phyloP scores from a whole-genome alignment of 2,888 invertebrate genomes.

The Cepaea hortensis region DNA sequence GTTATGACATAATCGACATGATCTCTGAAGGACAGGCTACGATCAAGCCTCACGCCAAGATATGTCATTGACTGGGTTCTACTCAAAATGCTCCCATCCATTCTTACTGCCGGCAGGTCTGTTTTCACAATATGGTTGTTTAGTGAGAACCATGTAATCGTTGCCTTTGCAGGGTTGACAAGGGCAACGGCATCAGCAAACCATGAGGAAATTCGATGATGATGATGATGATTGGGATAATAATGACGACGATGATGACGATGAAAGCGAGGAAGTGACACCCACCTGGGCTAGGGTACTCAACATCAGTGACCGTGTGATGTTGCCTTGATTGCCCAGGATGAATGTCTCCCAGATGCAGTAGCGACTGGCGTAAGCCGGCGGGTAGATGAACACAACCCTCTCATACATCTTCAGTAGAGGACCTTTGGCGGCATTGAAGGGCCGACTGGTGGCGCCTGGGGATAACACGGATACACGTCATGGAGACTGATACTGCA shows the following conservation, averaged over 20 bases:
- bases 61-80: too few relatives aligned
- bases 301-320: constrained; percentile 77
- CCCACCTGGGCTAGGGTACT: constrained; percentile 89
- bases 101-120: too few relatives aligned
- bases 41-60: too few relatives aligned
- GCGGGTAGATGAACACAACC: constrained; percentile 88
- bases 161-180: too few relatives aligned
- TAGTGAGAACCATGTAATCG: too few relatives aligned
- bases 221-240: not conserved
- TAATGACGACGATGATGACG: constrained; percentile 17
- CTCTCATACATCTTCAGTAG: constrained; percentile 91
- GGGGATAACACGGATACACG: constrained; percentile 71
- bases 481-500: too few relatives aligned
- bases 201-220: too few relatives aligned
- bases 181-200: too few relatives aligned
- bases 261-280: not conserved
- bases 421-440: constrained; percentile 92
- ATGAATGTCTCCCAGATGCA: constrained; percentile 76
- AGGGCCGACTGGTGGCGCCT: constrained; percentile 88
- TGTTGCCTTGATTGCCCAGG: constrained; percentile 67
- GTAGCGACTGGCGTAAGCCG: constrained; percentile 74
- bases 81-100: too few relatives aligned
- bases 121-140: too few relatives aligned
- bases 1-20: too few relatives aligned
- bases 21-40: too few relatives aligned